phyloP scores from a whole-genome alignment of 2,888 invertebrate species.

The Pedicia rivosa region DNA sequence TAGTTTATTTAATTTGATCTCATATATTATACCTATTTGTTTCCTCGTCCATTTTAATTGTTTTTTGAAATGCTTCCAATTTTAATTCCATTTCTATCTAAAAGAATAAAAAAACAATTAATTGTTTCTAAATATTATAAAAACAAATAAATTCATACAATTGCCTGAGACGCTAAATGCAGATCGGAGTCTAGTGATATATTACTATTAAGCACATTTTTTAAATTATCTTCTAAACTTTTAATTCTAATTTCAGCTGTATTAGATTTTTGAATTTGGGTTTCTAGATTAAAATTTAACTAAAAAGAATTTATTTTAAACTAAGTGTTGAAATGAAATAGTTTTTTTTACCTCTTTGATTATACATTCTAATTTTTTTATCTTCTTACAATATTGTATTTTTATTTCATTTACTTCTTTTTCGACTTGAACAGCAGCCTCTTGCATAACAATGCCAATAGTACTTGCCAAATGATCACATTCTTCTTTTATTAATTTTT shows the following conservation, averaged over 20 bases:
- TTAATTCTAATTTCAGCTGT: constrained; percentile 23
- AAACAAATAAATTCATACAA: constrained; percentile 22
- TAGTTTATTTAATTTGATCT: constrained; percentile 5
- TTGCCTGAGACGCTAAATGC: constrained; percentile 28
- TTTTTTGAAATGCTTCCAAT: constrained; percentile 39
- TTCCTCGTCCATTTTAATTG: constrained; percentile 43
- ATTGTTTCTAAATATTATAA: not conserved
- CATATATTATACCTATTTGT: constrained; percentile 31
- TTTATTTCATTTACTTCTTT: constrained; percentile 40
- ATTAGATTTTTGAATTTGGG: constrained; percentile 1
- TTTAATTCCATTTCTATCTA: constrained; percentile 36
- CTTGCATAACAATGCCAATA: constrained; percentile 36
- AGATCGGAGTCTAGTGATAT: constrained; percentile 23
- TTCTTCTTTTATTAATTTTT: constrained; percentile 35
- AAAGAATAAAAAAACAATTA: constrained; percentile 17
- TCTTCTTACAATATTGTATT: constrained; percentile 40
- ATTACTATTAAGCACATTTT: constrained; percentile 18
- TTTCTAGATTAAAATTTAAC: not conserved
- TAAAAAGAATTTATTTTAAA: not conserved
- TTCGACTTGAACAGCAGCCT: constrained; percentile 38
- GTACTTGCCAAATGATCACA: constrained; percentile 34
- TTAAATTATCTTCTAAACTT: constrained; percentile 19
- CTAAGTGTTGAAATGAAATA: not conserved
- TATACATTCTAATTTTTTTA: constrained; percentile 32
- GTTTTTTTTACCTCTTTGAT: constrained; percentile 25